Conservation (phyloP, 2,797 vertebrate genomes). For the Crypturellus tataupa region DNA sequence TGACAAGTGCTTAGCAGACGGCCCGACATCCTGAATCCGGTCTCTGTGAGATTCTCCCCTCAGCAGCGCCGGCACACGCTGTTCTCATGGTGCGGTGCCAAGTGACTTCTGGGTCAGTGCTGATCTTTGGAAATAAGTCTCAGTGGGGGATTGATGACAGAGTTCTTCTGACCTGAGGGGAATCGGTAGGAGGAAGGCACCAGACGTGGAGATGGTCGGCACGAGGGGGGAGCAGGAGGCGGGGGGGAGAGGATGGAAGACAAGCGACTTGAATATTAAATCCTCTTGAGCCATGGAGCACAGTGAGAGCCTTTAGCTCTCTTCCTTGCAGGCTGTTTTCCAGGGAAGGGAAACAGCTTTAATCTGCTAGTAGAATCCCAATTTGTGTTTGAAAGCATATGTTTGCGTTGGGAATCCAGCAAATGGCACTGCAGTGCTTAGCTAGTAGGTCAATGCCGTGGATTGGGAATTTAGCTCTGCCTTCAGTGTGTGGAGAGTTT, state of each 20-base stretch:
- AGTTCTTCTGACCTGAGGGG: conserved; percentile 70
- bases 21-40: conserved; percentile 62
- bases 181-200: conserved; percentile 37
- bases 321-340: conserved; percentile 48
- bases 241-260: not conserved
- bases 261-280: conserved; percentile 38
- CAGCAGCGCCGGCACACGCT: conserved; percentile 46
- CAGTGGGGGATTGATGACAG: conserved; percentile 73
- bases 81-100: conserved; percentile 66
- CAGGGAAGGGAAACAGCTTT: conserved; percentile 58
- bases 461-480: conserved; percentile 45
- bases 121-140: conserved; percentile 78
- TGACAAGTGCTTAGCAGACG: conserved; percentile 73
- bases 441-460: conserved; percentile 53
- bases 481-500: not conserved
- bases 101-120: conserved; percentile 76
- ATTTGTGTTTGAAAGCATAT: conserved; percentile 65
- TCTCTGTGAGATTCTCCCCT: conserved; percentile 63
- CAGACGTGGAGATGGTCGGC: not conserved
- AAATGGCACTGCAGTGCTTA: conserved; percentile 34
- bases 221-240: not conserved
- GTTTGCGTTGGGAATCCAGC: conserved; percentile 39
- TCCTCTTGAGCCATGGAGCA: conserved; percentile 38
- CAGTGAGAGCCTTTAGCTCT: not conserved
- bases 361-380: conserved; percentile 57